phyloP scores from a whole-genome alignment of 2,888 invertebrate genomes.

The Melanostoma scalare region DNA sequence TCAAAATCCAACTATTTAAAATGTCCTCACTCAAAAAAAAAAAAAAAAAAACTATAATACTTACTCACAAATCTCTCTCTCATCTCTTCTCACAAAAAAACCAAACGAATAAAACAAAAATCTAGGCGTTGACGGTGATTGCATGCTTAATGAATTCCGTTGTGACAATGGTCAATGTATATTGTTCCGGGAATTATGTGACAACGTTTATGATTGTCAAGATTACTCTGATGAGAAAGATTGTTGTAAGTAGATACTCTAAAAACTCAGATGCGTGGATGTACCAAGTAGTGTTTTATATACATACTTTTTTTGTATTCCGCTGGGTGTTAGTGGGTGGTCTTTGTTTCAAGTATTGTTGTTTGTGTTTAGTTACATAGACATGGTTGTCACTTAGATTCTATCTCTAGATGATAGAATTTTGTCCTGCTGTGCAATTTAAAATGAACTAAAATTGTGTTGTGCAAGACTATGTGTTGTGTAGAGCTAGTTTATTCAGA shows the following conservation, averaged over 20 bases:
- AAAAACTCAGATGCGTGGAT: conserved; percentile 26
- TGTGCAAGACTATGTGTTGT: background rate
- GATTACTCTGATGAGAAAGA: conserved; percentile 90
- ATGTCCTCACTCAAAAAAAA: background rate
- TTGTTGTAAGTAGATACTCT: conserved; percentile 86
- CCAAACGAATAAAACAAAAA: conserved; percentile 13
- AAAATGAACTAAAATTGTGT: background rate
- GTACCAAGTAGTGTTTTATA: conserved; percentile 12
- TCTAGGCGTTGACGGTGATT: conserved; percentile 75
- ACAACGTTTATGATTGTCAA: conserved; percentile 86
- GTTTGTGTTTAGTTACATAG: background rate
- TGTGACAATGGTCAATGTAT: conserved; percentile 87
- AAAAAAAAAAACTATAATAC: background rate
- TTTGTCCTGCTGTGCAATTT: conserved; percentile 34
- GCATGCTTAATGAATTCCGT: conserved; percentile 84
- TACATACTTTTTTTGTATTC: conserved; percentile 25
- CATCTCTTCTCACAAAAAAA: conserved; percentile 20
- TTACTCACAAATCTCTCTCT: conserved; percentile 55
- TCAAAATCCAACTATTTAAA: background rate
- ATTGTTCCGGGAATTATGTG: conserved; percentile 84
- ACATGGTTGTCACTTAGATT: conserved; percentile 19
- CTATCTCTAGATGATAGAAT: conserved; percentile 4
- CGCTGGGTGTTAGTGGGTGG: conserved; percentile 22
- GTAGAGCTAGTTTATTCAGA: background rate
- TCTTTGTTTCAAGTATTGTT: conserved; percentile 16